Evolutionary conservation across 2,113 vertebrate species (phyloP), one percentile per base, ranked within the genome.

Genomic region (Irena cyanogastra): DNA sequence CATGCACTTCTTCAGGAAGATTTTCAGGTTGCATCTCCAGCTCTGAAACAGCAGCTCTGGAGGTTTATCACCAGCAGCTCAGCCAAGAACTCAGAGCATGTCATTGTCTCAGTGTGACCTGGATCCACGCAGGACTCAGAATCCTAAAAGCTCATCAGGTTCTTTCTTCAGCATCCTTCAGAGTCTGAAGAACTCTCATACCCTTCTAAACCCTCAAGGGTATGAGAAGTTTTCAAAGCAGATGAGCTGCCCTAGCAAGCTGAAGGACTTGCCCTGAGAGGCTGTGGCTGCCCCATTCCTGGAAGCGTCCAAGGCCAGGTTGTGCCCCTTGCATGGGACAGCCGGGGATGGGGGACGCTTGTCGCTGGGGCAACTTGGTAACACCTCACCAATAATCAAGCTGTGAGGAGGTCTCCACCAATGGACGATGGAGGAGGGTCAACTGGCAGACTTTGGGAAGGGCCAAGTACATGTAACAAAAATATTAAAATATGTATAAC

Each of bases 291-390:
- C n/a, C 47, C 39, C 45, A 47, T 39, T 5, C 45, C 54, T 68
- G n/a, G 17, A 35, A 41, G 30, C 0, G 1, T 11, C 44, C 59
- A 50, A 41, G n/a, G n/a, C 53, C 39, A 54, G 61, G 9, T 0
- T 35, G 17, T 14, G 37, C 37, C 26, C 26, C 26, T 39, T 28
- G 37, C 59, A 41, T 28, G 26, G 59, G 35, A 61, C 35, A 28
- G 26, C 16, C 3, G 1, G 24, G 59, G 59, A 61, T 19, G 26
- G 24, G 26, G 35, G 17, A 28, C 1, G 4, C 26, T 28, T 28
- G 37, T 28, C 17, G 12, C 37, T 20, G 12, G 11, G 6, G 17
- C 35, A 61, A 39, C 35, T 39, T 4, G 16, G 26, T 27, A 22
- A 37, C 35, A 8, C 37, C 59, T 61, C 59, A 28, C 37, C 17